Evolutionary conservation across 2,888 invertebrate species (phyloP), one percentile per base, ranked within the genome.

Genomic region (Temnothorax rugatulus): DNA sequence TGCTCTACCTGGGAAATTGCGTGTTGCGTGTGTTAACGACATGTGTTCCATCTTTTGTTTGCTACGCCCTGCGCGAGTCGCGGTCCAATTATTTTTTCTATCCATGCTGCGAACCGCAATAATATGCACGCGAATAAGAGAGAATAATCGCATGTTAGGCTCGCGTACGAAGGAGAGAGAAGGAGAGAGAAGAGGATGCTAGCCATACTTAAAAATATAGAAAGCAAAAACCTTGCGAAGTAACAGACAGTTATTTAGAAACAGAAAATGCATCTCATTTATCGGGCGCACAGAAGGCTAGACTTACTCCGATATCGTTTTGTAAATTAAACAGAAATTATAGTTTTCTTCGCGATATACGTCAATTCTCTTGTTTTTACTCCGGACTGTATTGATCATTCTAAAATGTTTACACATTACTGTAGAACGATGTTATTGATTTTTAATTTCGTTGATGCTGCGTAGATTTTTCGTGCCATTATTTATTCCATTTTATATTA

Each of bases 41-140:
- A 15, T 52, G 29, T 21, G 15, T 41, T 64, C n/a, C 15, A 9
- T 13, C 4, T 34, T 18, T 50, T 68, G 47, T 68, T 69, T 52
- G 21, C n/a, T 34, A 52, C 34, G 13, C 3, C 7, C 50, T 64
- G n/a, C 7, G 15, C 18, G 25, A 41, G 41, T 73, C 41, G 41
- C 41, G 21, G 50, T 38, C 18, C 38, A 38, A 15, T 71, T 71
- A 38, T 54, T 71, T 71, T n/a, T 52, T 54, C 21, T 54, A 15
- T 38, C 38, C 38, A 38, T 41, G 29, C 44, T 13, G 25, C 7
- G 13, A 73, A 59, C 25, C 7, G 15, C 84, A 76, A 87, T 87
- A 87, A 83, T n/a, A 88, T 87, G 88, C 88, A 90, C 85, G 90
- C 88, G 88, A 54, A 21, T 84, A 68, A 59, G 61, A 54, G 61